Evolutionary conservation across 2,888 invertebrate genomes (phyloP).

Genomic region (Cordilura impudica): DNA sequence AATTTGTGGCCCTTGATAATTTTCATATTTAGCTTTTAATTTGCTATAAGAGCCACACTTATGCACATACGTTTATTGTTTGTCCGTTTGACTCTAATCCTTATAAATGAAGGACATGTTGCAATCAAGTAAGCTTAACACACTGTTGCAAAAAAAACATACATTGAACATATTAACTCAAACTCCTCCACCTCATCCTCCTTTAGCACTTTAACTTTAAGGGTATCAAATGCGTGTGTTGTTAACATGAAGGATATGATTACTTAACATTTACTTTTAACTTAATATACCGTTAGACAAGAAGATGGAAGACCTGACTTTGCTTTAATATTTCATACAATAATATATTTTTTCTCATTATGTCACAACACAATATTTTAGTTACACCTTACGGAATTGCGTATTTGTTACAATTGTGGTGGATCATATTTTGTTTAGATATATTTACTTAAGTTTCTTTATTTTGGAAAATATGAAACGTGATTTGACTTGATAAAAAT

Average conservation of each 20-base stretch:
- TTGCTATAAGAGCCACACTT: neutral
- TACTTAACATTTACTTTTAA: conserved; percentile 35
- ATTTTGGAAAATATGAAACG: conserved; percentile 25
- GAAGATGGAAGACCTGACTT: neutral
- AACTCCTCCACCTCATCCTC: no score
- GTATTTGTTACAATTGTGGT: conserved; percentile 52
- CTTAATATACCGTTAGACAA: neutral
- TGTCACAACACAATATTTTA: conserved; percentile 43
- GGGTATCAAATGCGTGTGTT: conserved; percentile 43
- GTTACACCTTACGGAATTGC: conserved; percentile 58
- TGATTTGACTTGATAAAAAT: conserved; percentile 35
- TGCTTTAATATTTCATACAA: conserved; percentile 1
- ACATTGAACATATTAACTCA: neutral
- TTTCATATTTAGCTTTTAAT: no score
- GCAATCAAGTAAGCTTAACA: conserved; percentile 56
- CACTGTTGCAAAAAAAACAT: conserved; percentile 48
- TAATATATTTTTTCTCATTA: conserved; percentile 39
- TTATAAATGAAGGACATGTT: conserved; percentile 63
- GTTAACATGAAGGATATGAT: conserved; percentile 36
- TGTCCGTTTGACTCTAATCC: conserved; percentile 47
- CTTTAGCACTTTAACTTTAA: conserved; percentile 9
- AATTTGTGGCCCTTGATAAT: no score
- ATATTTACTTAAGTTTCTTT: conserved; percentile 26
- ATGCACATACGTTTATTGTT: neutral
- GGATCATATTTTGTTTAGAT: neutral